Percentiles rank a stretch among this genome's conserved stretches.
These are phyloP conservation scores for Esperia sulphurella DNA, from an alignment of 2,888 invertebrate genomes.

Conservation along the genomic window DNA sequence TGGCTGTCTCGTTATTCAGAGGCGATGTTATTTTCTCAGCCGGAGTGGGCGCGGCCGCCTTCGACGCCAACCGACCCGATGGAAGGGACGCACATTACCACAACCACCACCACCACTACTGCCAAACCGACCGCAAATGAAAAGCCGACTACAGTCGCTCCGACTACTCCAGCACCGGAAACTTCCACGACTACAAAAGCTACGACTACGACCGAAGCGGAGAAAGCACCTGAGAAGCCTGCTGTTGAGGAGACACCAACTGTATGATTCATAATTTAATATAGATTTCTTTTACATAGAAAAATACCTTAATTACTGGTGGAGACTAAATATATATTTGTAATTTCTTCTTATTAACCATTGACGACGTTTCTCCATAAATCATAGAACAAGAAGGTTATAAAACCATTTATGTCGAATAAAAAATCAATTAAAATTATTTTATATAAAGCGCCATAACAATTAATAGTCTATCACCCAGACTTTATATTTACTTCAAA, in stretches of 20 bases:
- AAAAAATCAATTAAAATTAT: too few relatives aligned
- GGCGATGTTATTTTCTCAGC: conserved; percentile 59
- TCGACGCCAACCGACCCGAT: conserved; percentile 81
- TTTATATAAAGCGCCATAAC: too few relatives aligned
- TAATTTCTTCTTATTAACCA: too few relatives aligned
- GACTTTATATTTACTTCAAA: too few relatives aligned
- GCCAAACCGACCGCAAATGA: conserved; percentile 31
- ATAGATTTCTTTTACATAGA: background rate
- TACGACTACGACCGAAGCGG: conserved; percentile 15
- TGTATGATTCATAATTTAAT: conserved; percentile 23
- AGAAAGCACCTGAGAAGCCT: conserved; percentile 12
- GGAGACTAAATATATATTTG: too few relatives aligned
- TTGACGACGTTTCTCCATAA: too few relatives aligned
- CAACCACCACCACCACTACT: conserved; percentile 32
- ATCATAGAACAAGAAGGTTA: background rate
- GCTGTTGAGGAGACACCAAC: conserved; percentile 42
- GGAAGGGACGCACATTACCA: conserved; percentile 60
- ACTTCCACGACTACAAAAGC: conserved; percentile 31
- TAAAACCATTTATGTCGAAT: too few relatives aligned
- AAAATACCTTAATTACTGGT: too few relatives aligned
- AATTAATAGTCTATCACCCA: too few relatives aligned
- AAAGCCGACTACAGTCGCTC: conserved; percentile 26
- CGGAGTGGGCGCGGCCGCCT: conserved; percentile 90
- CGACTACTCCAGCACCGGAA: conserved; percentile 31
- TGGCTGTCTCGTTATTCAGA: background rate